Conservation (phyloP, 53 echinoderm and acorn worm species). For the Holothuria leucospilota region DNA sequence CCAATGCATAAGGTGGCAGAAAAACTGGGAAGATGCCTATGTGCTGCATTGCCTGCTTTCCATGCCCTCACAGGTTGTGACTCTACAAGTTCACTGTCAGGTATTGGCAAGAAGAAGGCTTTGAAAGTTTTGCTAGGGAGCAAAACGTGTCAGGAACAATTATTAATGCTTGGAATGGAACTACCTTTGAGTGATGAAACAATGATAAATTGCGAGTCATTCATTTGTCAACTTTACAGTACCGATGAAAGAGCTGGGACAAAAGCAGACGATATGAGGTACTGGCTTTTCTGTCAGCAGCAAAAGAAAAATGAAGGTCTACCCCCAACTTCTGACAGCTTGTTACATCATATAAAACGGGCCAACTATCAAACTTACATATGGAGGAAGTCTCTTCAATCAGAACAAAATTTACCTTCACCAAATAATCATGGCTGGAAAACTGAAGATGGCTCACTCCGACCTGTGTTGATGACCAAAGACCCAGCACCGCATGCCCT, state of each 20-base stretch:
- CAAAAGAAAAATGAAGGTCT: background rate
- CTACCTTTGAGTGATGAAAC: background rate
- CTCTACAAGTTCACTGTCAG: background rate
- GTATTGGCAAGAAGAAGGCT: background rate
- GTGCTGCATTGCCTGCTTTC: constrained; percentile 1
- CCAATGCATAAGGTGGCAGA: background rate
- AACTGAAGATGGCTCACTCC: no score
- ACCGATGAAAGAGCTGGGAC: constrained; percentile 2
- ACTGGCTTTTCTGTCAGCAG: constrained; percentile 10
- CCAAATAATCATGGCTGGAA: no score
- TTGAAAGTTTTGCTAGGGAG: background rate
- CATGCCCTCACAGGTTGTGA: constrained; percentile 12
- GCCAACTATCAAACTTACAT: background rate
- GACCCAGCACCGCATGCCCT: constrained; percentile 33
- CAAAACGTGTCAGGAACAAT: background rate
- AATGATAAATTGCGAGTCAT: background rate
- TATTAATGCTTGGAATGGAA: background rate
- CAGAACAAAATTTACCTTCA: background rate
- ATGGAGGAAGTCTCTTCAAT: constrained; percentile 2
- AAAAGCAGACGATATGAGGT: background rate
- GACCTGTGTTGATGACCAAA: no score
- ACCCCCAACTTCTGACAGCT: constrained; percentile 27
- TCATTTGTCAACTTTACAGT: no score
- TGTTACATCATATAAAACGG: background rate
- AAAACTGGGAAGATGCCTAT: background rate